Percentiles rank a stretch among this genome's conserved stretches.
Evolutionary conservation across 2,888 invertebrate genomes (phyloP).

Genomic region (Brachylomia viminalis): DNA sequence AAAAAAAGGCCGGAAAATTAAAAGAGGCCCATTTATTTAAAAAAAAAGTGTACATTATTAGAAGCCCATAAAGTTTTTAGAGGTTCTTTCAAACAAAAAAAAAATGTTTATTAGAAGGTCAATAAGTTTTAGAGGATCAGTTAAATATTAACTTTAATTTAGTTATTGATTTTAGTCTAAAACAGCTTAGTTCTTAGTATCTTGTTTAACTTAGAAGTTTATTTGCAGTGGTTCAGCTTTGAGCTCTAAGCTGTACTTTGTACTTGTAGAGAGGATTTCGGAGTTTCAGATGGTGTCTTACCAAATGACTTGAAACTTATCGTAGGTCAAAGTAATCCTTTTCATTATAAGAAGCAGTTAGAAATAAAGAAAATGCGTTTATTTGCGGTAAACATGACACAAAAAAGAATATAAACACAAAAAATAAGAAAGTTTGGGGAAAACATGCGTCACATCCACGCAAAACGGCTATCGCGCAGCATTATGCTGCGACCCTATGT

Average conservation of each 20-base stretch:
- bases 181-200: background rate
- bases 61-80: background rate
- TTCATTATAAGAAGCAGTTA: background rate
- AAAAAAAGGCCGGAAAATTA: too few relatives aligned
- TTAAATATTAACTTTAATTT: conserved; percentile 13
- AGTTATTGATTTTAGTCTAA: conserved; percentile 28
- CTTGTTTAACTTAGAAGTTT: conserved; percentile 24
- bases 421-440: too few relatives aligned
- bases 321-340: background rate
- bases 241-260: conserved; percentile 22
- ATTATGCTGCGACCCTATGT: too few relatives aligned
- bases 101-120: background rate
- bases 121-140: background rate
- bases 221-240: conserved; percentile 14
- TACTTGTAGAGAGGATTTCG: conserved; percentile 14
- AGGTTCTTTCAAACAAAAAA: too few relatives aligned
- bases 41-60: background rate
- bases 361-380: too few relatives aligned
- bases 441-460: too few relatives aligned
- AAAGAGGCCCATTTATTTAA: background rate
- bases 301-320: conserved; percentile 1
- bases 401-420: too few relatives aligned
- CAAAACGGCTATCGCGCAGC: too few relatives aligned
- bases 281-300: conserved; percentile 20
- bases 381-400: too few relatives aligned